Conservation (phyloP, 2,113 vertebrate species). For the Cercopithecus mona region DNA sequence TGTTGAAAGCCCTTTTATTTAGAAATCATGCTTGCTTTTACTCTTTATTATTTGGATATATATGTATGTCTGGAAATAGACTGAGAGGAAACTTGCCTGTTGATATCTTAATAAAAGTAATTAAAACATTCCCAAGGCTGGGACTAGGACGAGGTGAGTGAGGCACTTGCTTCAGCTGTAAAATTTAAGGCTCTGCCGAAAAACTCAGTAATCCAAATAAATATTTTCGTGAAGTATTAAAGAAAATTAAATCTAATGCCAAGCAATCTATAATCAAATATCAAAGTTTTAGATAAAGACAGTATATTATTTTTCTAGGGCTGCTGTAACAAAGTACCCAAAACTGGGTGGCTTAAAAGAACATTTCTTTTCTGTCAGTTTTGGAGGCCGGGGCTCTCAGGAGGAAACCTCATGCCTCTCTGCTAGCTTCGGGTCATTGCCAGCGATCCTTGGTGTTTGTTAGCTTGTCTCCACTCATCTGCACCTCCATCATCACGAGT, state of each 20-base stretch:
- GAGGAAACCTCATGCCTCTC: neutral
- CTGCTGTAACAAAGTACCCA: neutral
- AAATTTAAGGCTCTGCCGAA: neutral
- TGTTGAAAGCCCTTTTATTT: neutral
- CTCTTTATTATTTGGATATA: neutral
- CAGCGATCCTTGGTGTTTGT: neutral
- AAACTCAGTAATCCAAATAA: neutral
- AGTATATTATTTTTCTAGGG: neutral
- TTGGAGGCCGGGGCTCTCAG: neutral
- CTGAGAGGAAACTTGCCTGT: neutral
- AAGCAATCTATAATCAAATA: neutral
- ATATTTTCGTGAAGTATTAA: neutral
- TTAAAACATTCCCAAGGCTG: neutral
- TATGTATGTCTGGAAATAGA: neutral
- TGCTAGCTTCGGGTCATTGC: neutral
- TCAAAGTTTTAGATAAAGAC: neutral
- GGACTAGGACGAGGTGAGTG: neutral
- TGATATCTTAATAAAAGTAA: neutral
- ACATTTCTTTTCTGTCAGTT: neutral
- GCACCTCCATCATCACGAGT: neutral
- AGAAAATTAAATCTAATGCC: neutral
- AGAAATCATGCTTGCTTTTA: neutral
- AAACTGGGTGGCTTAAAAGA: neutral
- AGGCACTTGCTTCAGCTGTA: neutral
- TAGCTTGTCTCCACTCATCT: neutral